phyloP scores from a whole-genome alignment of 2,113 vertebrate species.

The Chunga burmeisteri region DNA sequence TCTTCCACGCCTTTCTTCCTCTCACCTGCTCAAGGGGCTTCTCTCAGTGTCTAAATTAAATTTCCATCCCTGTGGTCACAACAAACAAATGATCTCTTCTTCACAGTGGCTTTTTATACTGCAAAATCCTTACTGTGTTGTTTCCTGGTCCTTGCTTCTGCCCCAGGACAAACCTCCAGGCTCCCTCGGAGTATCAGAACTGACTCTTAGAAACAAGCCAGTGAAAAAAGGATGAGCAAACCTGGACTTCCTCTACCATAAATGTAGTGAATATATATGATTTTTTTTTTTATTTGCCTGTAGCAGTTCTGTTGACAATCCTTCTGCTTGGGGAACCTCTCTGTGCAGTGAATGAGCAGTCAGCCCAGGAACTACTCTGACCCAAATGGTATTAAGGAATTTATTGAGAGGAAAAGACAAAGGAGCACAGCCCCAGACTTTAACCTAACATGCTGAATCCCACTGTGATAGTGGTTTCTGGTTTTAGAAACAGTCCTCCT shows the following conservation, averaged over 20 bases:
- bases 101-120: neutral
- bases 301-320: neutral
- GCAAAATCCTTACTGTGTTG: neutral
- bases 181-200: neutral
- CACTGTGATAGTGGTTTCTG: neutral
- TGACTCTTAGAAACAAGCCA: neutral
- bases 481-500: neutral
- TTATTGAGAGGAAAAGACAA: neutral
- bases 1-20: neutral
- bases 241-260: neutral
- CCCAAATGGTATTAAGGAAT: neutral
- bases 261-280: neutral
- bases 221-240: neutral
- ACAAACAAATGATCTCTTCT: neutral
- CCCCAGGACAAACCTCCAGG: neutral
- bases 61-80: neutral
- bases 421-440: no score
- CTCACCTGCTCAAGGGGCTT: neutral
- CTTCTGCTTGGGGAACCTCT: neutral
- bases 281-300: neutral
- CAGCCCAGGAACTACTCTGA: neutral
- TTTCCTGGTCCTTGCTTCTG: neutral
- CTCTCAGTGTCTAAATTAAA: neutral
- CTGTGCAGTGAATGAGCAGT: no score
- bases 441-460: neutral